These are phyloP conservation scores for Dipodomys spectabilis DNA, from an alignment of 2,113 vertebrate genomes.

Conservation along the genomic window DNA sequence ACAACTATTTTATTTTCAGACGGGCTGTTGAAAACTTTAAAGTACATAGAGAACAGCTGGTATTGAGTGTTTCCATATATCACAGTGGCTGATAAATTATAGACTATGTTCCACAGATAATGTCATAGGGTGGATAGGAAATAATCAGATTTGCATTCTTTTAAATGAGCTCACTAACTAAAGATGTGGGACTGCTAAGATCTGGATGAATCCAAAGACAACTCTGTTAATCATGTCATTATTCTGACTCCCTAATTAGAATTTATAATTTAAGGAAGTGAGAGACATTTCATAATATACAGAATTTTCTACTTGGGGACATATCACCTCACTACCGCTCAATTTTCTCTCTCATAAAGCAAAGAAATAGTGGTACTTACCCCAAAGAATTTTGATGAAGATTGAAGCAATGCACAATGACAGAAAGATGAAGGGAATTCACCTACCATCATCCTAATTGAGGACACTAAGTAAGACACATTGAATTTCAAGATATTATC, in stretches of 20 bases:
- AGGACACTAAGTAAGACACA: background rate
- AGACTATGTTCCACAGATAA: background rate
- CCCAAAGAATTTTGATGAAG: background rate
- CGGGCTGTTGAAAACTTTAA: background rate
- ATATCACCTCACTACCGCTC: background rate
- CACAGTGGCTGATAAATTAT: background rate
- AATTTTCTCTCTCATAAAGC: background rate
- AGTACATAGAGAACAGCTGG: background rate
- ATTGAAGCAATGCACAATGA: background rate
- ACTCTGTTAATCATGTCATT: background rate
- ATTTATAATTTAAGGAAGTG: background rate
- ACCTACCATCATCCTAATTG: background rate
- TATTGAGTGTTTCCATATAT: background rate
- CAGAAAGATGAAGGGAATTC: background rate
- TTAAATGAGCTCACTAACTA: background rate
- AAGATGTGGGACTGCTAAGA: background rate
- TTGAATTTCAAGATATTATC: background rate
- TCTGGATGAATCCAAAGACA: background rate
- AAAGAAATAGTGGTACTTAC: background rate
- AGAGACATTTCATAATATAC: background rate
- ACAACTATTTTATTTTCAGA: background rate
- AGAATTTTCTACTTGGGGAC: background rate
- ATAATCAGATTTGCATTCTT: background rate
- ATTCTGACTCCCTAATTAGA: background rate
- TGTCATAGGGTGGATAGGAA: background rate